These are phyloP conservation scores for Bufo bufo DNA, from an alignment of 2,113 vertebrate species.

Conservation along the genomic window DNA sequence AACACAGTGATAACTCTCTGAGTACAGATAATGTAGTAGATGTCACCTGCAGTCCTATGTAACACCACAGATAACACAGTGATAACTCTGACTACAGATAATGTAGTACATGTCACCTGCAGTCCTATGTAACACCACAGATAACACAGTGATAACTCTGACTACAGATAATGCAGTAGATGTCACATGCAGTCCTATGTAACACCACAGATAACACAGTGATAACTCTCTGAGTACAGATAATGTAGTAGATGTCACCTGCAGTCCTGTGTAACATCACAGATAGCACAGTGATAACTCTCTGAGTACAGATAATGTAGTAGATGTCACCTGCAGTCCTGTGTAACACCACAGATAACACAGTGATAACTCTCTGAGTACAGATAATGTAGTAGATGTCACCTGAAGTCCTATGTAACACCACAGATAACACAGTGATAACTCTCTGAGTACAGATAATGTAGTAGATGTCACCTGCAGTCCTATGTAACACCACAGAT, in stretches of 20 bases:
- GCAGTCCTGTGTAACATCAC: background rate
- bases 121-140: constrained; percentile 1
- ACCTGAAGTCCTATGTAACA: constrained; percentile 1
- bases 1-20: too few relatives aligned
- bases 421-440: background rate
- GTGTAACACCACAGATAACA: too few relatives aligned
- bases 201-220: constrained; percentile 4
- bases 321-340: too few relatives aligned
- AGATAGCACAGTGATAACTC: too few relatives aligned
- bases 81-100: too few relatives aligned
- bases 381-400: background rate
- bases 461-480: background rate
- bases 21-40: background rate
- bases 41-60: too few relatives aligned
- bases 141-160: background rate
- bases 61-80: too few relatives aligned
- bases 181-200: background rate
- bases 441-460: background rate
- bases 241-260: background rate
- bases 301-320: background rate
- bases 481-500: constrained; percentile 11
- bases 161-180: background rate
- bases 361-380: too few relatives aligned
- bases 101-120: background rate
- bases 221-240: too few relatives aligned